Percentiles rank a stretch among this genome's conserved stretches.
Conservation (phyloP, 2,113 vertebrate species). For the Eleginops maclovinus region DNA sequence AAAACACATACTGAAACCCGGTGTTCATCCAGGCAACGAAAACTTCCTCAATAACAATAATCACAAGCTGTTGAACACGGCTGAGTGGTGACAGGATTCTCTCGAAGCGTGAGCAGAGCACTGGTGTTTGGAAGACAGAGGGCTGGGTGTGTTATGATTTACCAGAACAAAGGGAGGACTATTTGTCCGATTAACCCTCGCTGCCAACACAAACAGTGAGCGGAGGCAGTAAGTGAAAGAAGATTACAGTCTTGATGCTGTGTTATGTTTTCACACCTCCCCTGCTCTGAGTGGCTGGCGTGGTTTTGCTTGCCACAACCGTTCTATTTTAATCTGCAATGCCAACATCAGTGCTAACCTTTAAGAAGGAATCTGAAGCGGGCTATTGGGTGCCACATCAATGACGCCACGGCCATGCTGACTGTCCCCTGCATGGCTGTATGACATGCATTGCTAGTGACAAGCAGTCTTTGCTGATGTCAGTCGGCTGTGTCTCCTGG, state of each 20-base stretch:
- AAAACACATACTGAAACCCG: constrained; percentile 58
- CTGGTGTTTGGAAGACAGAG: constrained; percentile 51
- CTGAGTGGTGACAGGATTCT: constrained; percentile 63
- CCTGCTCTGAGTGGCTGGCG: constrained; percentile 37
- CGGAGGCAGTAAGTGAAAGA: constrained; percentile 63
- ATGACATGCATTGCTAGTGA: constrained; percentile 76
- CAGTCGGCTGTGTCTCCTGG: constrained; percentile 62
- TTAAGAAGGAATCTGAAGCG: constrained; percentile 54
- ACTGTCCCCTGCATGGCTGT: constrained; percentile 48
- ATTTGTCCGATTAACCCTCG: constrained; percentile 66
- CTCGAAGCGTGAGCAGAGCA: constrained; percentile 44
- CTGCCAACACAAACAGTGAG: constrained; percentile 63
- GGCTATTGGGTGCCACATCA: constrained; percentile 69
- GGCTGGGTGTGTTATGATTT: constrained; percentile 47
- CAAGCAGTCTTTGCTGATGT: constrained; percentile 77
- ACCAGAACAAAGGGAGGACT: constrained; percentile 64
- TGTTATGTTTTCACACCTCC: constrained; percentile 65
- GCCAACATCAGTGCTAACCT: constrained; percentile 68
- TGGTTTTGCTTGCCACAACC: constrained; percentile 47
- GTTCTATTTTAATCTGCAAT: constrained; percentile 68
- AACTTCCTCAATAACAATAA: constrained; percentile 71
- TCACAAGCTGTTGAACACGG: constrained; percentile 62
- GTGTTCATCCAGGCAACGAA: constrained; percentile 67
- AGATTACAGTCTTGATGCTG: constrained; percentile 69
- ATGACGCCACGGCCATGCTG: constrained; percentile 49